Evolutionary conservation across 2,113 vertebrate genomes (phyloP).

Genomic region (Irena cyanogastra): DNA sequence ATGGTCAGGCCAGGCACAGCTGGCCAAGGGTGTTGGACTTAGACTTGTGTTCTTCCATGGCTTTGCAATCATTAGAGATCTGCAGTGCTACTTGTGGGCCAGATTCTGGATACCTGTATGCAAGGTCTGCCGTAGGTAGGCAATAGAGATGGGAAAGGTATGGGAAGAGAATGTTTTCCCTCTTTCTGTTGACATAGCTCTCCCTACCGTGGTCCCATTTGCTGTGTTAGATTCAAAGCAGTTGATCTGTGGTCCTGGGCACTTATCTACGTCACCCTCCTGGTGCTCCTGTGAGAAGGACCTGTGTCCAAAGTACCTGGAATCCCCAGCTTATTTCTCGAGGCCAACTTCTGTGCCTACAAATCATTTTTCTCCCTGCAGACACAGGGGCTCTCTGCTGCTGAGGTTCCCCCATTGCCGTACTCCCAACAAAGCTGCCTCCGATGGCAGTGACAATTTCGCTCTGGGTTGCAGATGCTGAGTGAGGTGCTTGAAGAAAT

Average conservation of each 20-base stretch:
- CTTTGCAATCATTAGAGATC: not conserved
- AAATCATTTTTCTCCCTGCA: not conserved
- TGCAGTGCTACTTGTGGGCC: not conserved
- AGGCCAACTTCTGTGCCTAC: not conserved
- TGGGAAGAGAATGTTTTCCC: not conserved
- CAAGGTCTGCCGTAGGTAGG: not conserved
- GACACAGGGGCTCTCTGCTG: not conserved
- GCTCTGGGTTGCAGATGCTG: not conserved
- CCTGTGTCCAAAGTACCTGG: not conserved
- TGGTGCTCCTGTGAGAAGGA: not conserved
- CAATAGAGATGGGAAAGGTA: not conserved
- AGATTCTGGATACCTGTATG: not conserved
- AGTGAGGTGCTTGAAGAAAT: rapidly evolving
- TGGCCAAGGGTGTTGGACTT: not conserved
- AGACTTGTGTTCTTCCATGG: not conserved
- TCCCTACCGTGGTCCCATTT: not conserved
- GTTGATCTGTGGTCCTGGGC: not conserved
- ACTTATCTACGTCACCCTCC: not conserved
- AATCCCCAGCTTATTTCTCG: not conserved
- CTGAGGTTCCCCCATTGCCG: not conserved
- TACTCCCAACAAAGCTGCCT: not conserved
- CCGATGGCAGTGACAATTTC: not conserved
- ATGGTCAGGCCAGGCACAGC: not conserved
- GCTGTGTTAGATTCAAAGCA: not conserved
- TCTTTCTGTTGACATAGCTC: not conserved